Conservation (phyloP, 2,113 vertebrate species). For the Sminthopsis crassicaudata region DNA sequence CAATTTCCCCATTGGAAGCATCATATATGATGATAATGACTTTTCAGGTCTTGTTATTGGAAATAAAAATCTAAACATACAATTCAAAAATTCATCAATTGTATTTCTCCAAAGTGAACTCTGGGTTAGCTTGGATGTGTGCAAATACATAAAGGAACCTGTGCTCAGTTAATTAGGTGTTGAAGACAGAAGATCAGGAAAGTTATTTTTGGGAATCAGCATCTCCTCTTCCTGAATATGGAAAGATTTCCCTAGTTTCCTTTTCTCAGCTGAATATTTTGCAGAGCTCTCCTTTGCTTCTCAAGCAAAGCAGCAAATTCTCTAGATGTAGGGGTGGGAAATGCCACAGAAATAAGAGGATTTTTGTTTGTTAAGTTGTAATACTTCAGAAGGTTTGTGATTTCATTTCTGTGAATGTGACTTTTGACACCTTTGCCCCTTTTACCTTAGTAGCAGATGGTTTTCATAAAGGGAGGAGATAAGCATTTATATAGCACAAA, state of each 20-base stretch:
- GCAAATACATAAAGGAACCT: background rate
- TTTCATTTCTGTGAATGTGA: background rate
- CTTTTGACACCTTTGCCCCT: background rate
- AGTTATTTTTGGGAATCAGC: background rate
- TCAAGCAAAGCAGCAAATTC: background rate
- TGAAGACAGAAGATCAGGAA: background rate
- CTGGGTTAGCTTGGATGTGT: background rate
- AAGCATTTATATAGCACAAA: background rate
- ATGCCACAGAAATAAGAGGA: background rate
- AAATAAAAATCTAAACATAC: background rate
- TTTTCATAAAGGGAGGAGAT: background rate
- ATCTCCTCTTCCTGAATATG: background rate
- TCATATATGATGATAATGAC: background rate
- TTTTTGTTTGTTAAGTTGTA: background rate
- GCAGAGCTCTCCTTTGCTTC: background rate
- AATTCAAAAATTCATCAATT: background rate
- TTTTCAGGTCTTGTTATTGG: background rate
- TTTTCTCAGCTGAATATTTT: background rate
- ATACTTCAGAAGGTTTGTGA: background rate
- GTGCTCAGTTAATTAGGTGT: background rate
- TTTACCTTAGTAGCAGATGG: background rate
- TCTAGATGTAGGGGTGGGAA: slow-evolving; percentile 3
- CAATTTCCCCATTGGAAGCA: background rate
- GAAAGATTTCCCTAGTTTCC: background rate
- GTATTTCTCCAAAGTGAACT: background rate